These are phyloP conservation scores for Cardiocondyla obscurior DNA, from an alignment of 1,140 invertebrate genomes.

Conservation along the genomic window DNA sequence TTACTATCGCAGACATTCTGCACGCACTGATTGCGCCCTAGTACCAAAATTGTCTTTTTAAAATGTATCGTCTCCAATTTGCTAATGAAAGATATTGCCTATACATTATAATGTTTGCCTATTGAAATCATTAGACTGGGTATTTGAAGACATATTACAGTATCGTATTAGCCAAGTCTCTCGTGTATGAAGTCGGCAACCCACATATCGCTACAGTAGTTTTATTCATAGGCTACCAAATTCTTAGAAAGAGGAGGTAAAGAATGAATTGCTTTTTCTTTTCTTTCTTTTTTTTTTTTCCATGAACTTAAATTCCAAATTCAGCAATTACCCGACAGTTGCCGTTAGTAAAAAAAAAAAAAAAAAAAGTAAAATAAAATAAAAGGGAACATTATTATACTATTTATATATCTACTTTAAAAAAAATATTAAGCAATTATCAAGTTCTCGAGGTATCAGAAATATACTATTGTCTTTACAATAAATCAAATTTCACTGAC, in stretches of 20 bases:
- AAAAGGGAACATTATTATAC: neutral
- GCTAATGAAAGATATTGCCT: neutral
- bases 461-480: neutral
- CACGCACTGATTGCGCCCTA: slow-evolving; percentile 16
- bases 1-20: neutral
- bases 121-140: neutral
- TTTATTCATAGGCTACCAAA: slow-evolving; percentile 67
- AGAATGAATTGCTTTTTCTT: too few relatives aligned
- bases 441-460: neutral
- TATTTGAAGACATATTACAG: neutral
- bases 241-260: slow-evolving; percentile 26
- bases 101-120: slow-evolving; percentile 5
- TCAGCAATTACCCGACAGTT: too few relatives aligned
- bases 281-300: slow-evolving; percentile 67
- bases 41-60: neutral
- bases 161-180: slow-evolving; percentile 67
- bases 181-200: slow-evolving; percentile 74
- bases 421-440: neutral
- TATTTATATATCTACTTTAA: too few relatives aligned
- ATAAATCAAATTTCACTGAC: neutral
- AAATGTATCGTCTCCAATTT: neutral
- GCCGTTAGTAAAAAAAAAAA: neutral
- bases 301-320: slow-evolving; percentile 20
- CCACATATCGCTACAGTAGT: slow-evolving; percentile 65
- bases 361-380: neutral